Percentiles rank a stretch among this genome's conserved stretches.
Evolutionary conservation across 2,888 invertebrate genomes (phyloP).

Genomic region (Craniophora ligustri): DNA sequence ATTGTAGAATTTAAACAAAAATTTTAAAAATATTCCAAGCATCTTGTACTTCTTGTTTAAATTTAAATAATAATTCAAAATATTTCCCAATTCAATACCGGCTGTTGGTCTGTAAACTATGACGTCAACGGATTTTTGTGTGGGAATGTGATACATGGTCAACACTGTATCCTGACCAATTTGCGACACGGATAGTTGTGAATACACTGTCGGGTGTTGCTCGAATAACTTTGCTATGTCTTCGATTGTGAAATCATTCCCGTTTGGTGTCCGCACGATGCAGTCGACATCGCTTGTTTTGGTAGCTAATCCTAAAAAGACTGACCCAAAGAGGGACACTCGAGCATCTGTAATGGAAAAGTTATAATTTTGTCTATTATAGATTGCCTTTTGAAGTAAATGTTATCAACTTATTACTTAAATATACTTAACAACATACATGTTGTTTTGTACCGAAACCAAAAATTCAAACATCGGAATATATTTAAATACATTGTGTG

Average conservation of each 20-base stretch:
- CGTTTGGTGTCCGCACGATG: constrained; percentile 27
- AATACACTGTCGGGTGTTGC: constrained; percentile 21
- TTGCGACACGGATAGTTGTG: not conserved
- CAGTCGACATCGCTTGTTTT: constrained; percentile 52
- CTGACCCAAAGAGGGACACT: constrained; percentile 42
- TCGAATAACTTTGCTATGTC: constrained; percentile 17
- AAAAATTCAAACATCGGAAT: too few species aligned
- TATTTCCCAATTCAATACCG: constrained; percentile 3
- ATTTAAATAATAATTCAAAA: constrained; percentile 36
- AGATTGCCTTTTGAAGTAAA: too few species aligned
- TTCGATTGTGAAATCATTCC: not conserved
- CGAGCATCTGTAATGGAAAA: constrained; percentile 25
- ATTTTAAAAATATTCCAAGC: constrained; percentile 39
- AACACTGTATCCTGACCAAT: constrained; percentile 1
- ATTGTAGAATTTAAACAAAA: constrained; percentile 33
- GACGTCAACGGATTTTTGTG: constrained; percentile 31
- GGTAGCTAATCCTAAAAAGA: constrained; percentile 42
- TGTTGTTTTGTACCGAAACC: too few species aligned
- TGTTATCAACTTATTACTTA: too few species aligned
- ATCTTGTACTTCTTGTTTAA: constrained; percentile 26
- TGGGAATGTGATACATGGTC: constrained; percentile 14
- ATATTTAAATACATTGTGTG: too few species aligned
- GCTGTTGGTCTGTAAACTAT: constrained; percentile 12
- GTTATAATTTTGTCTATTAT: not conserved
- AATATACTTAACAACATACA: too few species aligned